Conservation (phyloP, 2,797 vertebrate genomes). For the Thalassophryne amazonica region DNA sequence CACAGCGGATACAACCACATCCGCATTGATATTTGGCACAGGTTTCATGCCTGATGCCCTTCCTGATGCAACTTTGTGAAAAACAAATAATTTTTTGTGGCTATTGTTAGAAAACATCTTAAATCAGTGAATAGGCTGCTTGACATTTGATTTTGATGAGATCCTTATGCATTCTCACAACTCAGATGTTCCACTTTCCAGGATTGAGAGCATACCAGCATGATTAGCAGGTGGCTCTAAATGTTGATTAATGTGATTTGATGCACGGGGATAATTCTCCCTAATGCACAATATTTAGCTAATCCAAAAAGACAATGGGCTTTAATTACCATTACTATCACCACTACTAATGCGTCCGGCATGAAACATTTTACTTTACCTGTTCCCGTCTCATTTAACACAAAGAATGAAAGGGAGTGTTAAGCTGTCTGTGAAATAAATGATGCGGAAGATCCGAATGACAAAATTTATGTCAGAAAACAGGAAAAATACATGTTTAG, state of each 20-base stretch:
- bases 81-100: no score
- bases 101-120: no score
- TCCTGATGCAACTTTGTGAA: no score
- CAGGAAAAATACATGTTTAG: no score
- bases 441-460: no score
- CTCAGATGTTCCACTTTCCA: conserved; percentile 29
- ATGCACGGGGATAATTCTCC: conserved; percentile 52
- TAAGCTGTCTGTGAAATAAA: no score
- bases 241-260: conserved; percentile 62
- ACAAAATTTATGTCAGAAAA: no score
- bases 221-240: conserved; percentile 59
- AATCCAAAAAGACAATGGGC: conserved; percentile 64
- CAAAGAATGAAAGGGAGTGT: conserved; percentile 7
- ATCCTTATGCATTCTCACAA: conserved; percentile 31
- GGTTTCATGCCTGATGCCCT: no score
- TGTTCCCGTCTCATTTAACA: conserved; percentile 52
- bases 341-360: conserved; percentile 47
- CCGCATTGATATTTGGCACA: no score
- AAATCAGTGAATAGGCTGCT: conserved; percentile 13
- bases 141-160: conserved; percentile 16
- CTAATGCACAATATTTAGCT: conserved; percentile 55
- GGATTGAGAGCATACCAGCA: conserved; percentile 33
- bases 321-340: conserved; percentile 57
- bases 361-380: conserved; percentile 56
- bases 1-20: no score